Base-by-base conservation (phyloP, 53 echinoderm and acorn worm species). In the Mesocentrotus franciscanus region DNA sequence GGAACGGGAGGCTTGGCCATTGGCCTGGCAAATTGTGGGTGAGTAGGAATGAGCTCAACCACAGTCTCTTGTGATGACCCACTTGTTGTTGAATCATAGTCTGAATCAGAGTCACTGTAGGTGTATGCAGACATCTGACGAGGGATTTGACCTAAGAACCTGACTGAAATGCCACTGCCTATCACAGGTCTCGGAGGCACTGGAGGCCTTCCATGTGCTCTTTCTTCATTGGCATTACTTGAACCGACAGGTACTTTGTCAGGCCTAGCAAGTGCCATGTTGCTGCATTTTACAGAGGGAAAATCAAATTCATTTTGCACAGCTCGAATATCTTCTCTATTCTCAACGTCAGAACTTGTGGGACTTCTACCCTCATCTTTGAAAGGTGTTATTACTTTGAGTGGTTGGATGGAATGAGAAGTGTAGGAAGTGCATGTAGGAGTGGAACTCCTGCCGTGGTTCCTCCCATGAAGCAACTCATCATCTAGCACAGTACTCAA, bases 41-140 rank as follows among this genome's bases (percentile, higher is more conserved):
- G 85, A 61, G 27, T 93, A 33, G 93, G 59, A 59, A 78, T 60
- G 58, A 68, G 55, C 39, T 94, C 95, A 9, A 94, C 87, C 35
- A 94, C 83, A 55, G 95, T 94, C n/a, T 94, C 95, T 61, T 94
- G 95, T 2, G 95, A 94, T n/a, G 95, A 94, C 3, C 95, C 95
- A 94, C 95, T 94, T 30, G 95, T 55, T 39, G 95, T 94, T 34
- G 95, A 94, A 61, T 94, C 95, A 87, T 94, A 94, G 32, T 94
- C 95, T 7, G 95, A 94, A 70, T 94, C 95, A 12, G 95, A 94
- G 56, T 94, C 95, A 36, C 95, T 94, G 71, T 94, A 94, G 66
- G 95, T 20, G 70, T 94, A 94, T 64, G 95, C 95, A 85, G 95
- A 85, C 95, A 94, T 94, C 56, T 61, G 95, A 17, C 87, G 85